phyloP scores from a whole-genome alignment of 2,113 vertebrate species.

The Petaurus breviceps region DNA sequence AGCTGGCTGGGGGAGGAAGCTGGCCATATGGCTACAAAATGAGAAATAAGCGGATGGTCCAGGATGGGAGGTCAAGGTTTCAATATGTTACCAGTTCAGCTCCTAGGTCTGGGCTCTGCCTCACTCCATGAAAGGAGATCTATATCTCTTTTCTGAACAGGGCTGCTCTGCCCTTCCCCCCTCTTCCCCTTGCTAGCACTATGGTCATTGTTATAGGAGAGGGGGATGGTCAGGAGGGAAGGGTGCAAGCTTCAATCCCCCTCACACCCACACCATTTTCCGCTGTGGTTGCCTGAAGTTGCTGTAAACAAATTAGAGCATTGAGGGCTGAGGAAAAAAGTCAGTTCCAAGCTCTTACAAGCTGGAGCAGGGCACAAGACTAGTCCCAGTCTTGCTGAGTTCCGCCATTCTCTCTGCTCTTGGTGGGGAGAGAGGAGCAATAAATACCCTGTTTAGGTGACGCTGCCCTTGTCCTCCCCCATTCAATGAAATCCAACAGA shows the following conservation, averaged over 20 bases:
- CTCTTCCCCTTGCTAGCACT: neutral
- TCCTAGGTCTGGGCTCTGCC: neutral
- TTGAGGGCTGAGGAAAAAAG: rapidly evolving
- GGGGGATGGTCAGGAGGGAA: neutral
- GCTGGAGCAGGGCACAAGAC: neutral
- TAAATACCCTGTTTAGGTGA: neutral
- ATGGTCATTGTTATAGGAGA: neutral
- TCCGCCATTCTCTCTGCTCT: neutral
- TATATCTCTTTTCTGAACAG: neutral
- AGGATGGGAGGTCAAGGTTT: neutral
- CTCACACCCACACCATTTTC: constrained; percentile 67
- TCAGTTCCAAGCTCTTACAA: neutral
- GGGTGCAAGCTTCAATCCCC: constrained; percentile 39
- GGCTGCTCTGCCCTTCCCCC: neutral
- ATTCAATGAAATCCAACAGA: neutral
- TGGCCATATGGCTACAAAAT: neutral
- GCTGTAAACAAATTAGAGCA: constrained; percentile 1
- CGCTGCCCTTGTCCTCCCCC: neutral
- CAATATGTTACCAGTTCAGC: neutral
- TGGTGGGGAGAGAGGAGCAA: neutral
- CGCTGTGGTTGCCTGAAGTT: neutral
- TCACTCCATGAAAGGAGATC: neutral
- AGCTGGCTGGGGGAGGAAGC: neutral
- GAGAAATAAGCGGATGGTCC: neutral
- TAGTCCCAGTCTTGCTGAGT: neutral